Evolutionary conservation across 2,888 invertebrate genomes (phyloP).

Genomic region (Drosophila falleni): DNA sequence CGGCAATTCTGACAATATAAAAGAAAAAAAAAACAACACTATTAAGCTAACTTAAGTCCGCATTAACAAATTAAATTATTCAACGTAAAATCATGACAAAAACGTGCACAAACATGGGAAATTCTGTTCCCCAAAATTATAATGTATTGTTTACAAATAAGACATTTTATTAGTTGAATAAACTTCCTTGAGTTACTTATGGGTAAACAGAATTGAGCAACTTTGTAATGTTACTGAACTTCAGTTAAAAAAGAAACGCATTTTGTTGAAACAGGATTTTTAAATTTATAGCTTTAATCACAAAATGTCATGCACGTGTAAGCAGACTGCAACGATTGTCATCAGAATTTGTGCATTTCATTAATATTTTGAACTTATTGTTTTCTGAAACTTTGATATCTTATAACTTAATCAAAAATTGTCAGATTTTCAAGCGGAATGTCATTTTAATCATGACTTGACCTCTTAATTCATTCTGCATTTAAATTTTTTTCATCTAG

Average conservation of each 20-base stretch:
- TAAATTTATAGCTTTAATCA: constrained; percentile 52
- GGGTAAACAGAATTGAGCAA: constrained; percentile 9
- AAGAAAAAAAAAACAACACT: constrained; percentile 34
- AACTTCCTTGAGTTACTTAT: constrained; percentile 33
- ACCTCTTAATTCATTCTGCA: too few species aligned
- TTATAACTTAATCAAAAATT: too few species aligned
- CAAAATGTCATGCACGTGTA: constrained; percentile 31
- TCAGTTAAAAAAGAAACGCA: constrained; percentile 30
- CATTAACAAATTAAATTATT: constrained; percentile 35
- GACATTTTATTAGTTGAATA: constrained; percentile 38
- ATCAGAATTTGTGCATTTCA: constrained; percentile 20
- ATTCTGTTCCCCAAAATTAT: constrained; percentile 10
- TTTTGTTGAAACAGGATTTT: constrained; percentile 45
- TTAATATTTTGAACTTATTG: constrained; percentile 10
- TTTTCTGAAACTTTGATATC: too few species aligned
- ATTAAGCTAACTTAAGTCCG: constrained; percentile 29
- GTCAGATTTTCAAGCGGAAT: too few species aligned
- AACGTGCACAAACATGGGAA: constrained; percentile 8
- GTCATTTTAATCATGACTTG: too few species aligned
- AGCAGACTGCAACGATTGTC: constrained; percentile 25
- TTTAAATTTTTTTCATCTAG: too few species aligned
- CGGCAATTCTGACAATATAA: constrained; percentile 28
- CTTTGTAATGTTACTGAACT: constrained; percentile 53
- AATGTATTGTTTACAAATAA: constrained; percentile 38
- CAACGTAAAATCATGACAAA: constrained; percentile 13